These are phyloP conservation scores for Erannis defoliaria DNA, from an alignment of 2,888 invertebrate species.

Conservation along the genomic window DNA sequence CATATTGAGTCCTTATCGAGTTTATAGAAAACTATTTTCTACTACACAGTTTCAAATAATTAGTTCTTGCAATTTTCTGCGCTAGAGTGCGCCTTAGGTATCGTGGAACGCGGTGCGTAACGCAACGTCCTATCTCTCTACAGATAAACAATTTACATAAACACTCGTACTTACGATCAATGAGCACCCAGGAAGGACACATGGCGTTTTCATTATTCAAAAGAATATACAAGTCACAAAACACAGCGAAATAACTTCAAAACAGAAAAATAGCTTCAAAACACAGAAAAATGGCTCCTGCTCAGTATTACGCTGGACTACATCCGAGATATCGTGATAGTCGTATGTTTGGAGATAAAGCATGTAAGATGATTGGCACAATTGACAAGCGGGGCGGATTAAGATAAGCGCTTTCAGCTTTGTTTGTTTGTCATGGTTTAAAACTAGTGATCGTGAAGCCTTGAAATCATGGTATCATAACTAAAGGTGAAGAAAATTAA, in stretches of 20 bases:
- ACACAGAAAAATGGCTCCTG: slow-evolving; percentile 43
- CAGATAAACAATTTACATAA: slow-evolving; percentile 12
- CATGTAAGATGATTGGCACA: slow-evolving; percentile 50
- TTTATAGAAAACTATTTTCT: no score
- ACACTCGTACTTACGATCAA: slow-evolving; percentile 63
- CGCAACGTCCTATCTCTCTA: background rate
- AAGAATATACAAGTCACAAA: slow-evolving; percentile 8
- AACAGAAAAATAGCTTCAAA: slow-evolving; percentile 12
- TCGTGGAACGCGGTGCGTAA: no score
- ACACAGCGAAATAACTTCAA: slow-evolving; percentile 7
- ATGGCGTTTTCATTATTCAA: slow-evolving; percentile 65
- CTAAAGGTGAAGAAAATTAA: no score
- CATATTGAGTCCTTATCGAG: no score
- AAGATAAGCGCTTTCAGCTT: slow-evolving; percentile 3
- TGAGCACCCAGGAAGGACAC: slow-evolving; percentile 72
- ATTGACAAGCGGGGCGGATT: slow-evolving; percentile 33
- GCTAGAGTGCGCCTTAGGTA: no score
- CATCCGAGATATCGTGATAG: slow-evolving; percentile 41
- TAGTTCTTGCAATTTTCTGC: no score
- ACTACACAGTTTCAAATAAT: no score
- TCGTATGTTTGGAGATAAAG: slow-evolving; percentile 62
- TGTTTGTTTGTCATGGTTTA: background rate
- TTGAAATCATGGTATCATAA: background rate
- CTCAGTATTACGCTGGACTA: slow-evolving; percentile 50
- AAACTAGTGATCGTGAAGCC: background rate